A percentile compares a stretch with the other conserved stretches of the same genome.
These are phyloP conservation scores for Cantharis nigra DNA, from an alignment of 2,888 invertebrate species.

Conservation along the genomic window DNA sequence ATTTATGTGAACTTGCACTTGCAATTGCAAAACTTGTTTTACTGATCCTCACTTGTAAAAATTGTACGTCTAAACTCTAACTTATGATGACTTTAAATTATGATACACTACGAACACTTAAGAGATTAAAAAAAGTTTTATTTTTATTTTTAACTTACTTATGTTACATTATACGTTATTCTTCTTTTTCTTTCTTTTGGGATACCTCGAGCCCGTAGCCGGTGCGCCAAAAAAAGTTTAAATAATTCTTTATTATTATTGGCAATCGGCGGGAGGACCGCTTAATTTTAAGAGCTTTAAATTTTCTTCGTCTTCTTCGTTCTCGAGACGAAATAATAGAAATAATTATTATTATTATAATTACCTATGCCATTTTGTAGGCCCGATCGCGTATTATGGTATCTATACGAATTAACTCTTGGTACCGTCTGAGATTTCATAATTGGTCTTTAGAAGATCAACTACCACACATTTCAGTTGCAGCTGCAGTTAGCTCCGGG, in stretches of 20 bases:
- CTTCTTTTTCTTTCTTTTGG: background rate
- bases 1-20: slow-evolving; percentile 34
- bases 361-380: background rate
- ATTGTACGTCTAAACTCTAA: slow-evolving; percentile 3
- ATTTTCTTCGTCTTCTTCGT: background rate
- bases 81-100: background rate
- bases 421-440: slow-evolving; percentile 12
- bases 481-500: slow-evolving; percentile 16
- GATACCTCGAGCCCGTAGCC: background rate
- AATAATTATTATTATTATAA: background rate
- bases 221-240: background rate
- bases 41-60: slow-evolving; percentile 11
- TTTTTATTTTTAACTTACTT: background rate
- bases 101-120: background rate
- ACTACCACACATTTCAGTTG: slow-evolving; percentile 27
- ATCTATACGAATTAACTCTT: background rate
- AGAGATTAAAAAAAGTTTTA: background rate
- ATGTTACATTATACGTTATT: background rate
- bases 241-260: background rate
- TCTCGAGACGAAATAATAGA: background rate
- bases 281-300: background rate
- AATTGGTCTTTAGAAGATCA: slow-evolving; percentile 23
- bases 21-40: slow-evolving; percentile 27
- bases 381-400: background rate
- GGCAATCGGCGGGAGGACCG: background rate